Base-by-base conservation (phyloP, 2,888 invertebrate species). In the Chrysolina haemoptera region DNA sequence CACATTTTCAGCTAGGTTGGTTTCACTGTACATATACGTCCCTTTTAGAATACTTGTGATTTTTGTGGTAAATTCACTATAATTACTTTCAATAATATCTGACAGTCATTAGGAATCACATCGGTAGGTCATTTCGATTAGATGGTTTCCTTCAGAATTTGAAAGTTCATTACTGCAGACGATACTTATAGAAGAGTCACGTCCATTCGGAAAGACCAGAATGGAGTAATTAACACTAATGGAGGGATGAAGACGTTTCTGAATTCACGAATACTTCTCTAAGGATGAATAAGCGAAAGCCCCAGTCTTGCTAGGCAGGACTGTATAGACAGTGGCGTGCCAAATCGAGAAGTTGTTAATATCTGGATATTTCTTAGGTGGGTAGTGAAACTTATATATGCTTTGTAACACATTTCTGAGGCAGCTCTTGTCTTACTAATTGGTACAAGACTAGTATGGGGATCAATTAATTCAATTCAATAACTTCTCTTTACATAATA, bases 211-310 rank as follows among this genome's bases (percentile, higher is more conserved):
- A 59, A 35, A 50, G 5, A n/a, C n/a, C n/a, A n/a, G n/a, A n/a
- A n/a, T n/a, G n/a, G 50, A 55, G 67, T 67, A 67, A 67, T 67
- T 67, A 67, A 41, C 67, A 53, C 67, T 67, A 67, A 67, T 67
- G 67, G 67, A 67, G 35, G 40, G 67, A 41, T 53, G 53, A 55
- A 67, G 53, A 67, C 53, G 53, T 67, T 67, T 41, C 53, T 18
- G 67, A 18, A 35, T 53, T 67, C 53, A n/a, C 22, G 53, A 53
- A 53, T 40, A 67, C 18, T 10, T 9, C 53, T n/a, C 14, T n/a
- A 53, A 11, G 18, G n/a, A 48, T 65, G 53, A 67, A 35, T 50
- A 66, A 66, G 66, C 50, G 27, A 50, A 50, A 66, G 20, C 62
- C 1, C 18, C 14, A 18, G 14, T 12, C 35, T 41, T 67, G 11